Evolutionary conservation across 2,113 vertebrate species (phyloP), one percentile per base, ranked within the genome.

Genomic region (Cottus gobio): DNA sequence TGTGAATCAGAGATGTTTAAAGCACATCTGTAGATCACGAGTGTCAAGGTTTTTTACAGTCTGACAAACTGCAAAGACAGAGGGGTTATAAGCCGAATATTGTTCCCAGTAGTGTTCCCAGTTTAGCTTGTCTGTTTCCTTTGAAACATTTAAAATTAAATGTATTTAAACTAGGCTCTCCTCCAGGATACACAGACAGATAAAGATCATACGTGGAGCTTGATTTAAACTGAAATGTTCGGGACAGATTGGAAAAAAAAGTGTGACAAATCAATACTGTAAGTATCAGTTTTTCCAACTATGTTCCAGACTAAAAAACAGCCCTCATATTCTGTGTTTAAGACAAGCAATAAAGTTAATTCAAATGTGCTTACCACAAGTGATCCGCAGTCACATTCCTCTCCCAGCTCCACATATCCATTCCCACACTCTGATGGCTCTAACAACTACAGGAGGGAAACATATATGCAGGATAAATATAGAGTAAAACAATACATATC

Each of bases 371-470:
- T 96, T 90, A 98, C 98, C 93, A 96, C 90, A 18, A 96, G 89
- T 0, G 96, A 96, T 68, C 97, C 98, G 26, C 98, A 99, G 93
- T 99, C 98, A 16, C 98, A 99, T 82, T 99, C 97, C 84, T 99
- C 98, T 46, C 98, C 97, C 0, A 89, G 91, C 91, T 99, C 97
- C 91, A 98, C 97, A 58, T 96, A 99, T 82, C 97, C 98, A 1
- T 99, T 99, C 34, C 98, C 98, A 46, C 98, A 99, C 88, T 98
- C 97, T 0, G 97, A 95, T 13, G 96, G 95, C 63, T 98, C 98
- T 77, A 99, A 89, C 42, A 99, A 93, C 97, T 99, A 85, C 7
- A 72, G 3, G 52, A 72, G 3, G 36, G 1, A 42, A 48, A 67
- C n/a, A 26, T 4, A 6, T 1, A 34, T 5, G 2, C 7, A 0